Conservation (phyloP, 2,888 invertebrate species). For the Ennomos fuscantarius region DNA sequence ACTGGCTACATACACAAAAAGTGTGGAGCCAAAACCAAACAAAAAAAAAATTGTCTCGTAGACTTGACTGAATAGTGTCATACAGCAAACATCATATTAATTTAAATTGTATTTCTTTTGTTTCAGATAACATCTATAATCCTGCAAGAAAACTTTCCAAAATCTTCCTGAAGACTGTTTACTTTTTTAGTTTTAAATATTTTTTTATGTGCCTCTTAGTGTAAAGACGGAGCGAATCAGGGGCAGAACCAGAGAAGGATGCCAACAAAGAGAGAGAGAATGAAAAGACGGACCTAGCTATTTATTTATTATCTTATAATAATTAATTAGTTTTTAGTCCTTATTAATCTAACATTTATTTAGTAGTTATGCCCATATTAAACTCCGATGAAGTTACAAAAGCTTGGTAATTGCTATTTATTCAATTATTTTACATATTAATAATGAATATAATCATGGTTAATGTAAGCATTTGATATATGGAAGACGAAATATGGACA, state of each 20-base stretch:
- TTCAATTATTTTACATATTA: constrained; percentile 43
- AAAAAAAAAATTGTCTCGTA: too few relatives aligned
- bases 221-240: constrained; percentile 50
- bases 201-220: constrained; percentile 62
- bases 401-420: constrained; percentile 55
- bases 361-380: constrained; percentile 46
- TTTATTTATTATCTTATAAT: constrained; percentile 68
- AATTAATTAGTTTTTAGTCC: constrained; percentile 65
- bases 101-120: constrained; percentile 46
- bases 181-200: constrained; percentile 60
- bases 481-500: constrained; percentile 69
- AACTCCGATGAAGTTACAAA: constrained; percentile 41
- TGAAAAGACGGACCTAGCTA: constrained; percentile 81
- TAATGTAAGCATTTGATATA: constrained; percentile 55
- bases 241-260: constrained; percentile 60
- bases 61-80: too few relatives aligned
- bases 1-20: too few relatives aligned
- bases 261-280: constrained; percentile 81
- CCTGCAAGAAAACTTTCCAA: constrained; percentile 78
- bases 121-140: constrained; percentile 77
- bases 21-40: too few relatives aligned
- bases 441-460: constrained; percentile 45
- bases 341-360: constrained; percentile 49
- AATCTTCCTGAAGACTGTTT: constrained; percentile 82
- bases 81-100: too few relatives aligned